Percentiles rank a stretch among this genome's conserved stretches.
Evolutionary conservation across 2,797 vertebrate genomes (phyloP).

Genomic region (Aratinga solstitialis): DNA sequence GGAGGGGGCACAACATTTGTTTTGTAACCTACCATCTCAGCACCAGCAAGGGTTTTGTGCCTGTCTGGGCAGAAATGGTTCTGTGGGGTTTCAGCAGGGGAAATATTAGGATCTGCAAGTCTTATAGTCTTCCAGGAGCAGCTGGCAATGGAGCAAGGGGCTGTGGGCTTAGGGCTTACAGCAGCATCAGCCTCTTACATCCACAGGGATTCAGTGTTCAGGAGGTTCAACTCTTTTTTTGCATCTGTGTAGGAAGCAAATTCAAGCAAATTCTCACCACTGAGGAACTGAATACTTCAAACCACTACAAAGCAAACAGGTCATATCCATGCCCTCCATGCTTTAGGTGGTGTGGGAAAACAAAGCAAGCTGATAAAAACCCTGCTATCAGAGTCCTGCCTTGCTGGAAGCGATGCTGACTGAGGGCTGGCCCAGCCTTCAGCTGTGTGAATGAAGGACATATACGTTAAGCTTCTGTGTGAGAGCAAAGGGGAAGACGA

Average conservation of each 20-base stretch:
- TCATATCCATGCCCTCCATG: background rate
- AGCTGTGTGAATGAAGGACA: background rate
- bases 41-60: background rate
- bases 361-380: background rate
- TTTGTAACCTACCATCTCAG: background rate
- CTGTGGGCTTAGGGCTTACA: background rate
- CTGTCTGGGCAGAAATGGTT: background rate
- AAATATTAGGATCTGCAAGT: background rate
- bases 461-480: background rate
- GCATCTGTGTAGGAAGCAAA: background rate
- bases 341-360: background rate
- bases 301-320: background rate
- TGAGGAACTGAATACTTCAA: background rate
- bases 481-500: background rate
- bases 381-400: background rate
- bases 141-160: background rate
- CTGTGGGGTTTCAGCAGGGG: background rate
- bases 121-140: background rate
- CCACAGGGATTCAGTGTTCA: background rate
- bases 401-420: background rate
- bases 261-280: background rate
- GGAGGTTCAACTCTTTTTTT: background rate
- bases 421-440: background rate
- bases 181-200: fast-evolving
- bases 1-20: background rate